Percentiles rank a stretch among this genome's conserved stretches.
Conservation (phyloP, 1,140 invertebrate species). For the Diorhabda elongata region DNA sequence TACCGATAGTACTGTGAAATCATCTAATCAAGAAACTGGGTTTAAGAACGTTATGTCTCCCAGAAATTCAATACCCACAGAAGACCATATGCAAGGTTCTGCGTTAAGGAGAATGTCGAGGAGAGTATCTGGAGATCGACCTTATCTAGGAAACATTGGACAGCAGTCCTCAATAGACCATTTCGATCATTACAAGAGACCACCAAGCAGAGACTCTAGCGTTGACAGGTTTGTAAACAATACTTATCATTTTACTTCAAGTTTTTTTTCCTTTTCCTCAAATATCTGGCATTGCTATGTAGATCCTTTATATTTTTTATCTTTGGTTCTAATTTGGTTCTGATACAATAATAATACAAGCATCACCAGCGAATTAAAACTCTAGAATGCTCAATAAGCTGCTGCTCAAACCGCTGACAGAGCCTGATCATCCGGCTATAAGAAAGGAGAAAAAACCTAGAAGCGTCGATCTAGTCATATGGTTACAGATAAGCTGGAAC, state of each 20-base stretch:
- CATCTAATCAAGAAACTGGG: background rate
- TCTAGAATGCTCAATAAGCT: no score
- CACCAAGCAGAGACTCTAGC: constrained; percentile 81
- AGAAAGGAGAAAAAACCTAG: no score
- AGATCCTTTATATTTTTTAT: no score
- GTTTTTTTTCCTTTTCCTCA: no score
- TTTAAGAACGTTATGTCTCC: constrained; percentile 11
- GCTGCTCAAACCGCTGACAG: no score
- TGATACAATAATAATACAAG: no score
- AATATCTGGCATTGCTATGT: no score
- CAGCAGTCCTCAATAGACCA: constrained; percentile 61
- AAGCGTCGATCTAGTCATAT: no score
- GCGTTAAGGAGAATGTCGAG: constrained; percentile 49
- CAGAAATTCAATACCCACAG: constrained; percentile 36
- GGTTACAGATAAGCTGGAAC: no score
- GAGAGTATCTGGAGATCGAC: constrained; percentile 50
- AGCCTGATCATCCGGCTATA: no score
- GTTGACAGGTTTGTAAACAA: constrained; percentile 59
- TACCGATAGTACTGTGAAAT: background rate
- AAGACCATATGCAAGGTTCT: constrained; percentile 27
- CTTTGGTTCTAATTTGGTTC: no score
- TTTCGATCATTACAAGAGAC: constrained; percentile 90
- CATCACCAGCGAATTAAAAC: no score
- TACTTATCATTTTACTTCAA: background rate
- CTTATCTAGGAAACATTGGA: constrained; percentile 50